These are phyloP conservation scores for Heteromurus nitidus DNA, from an alignment of 2,888 invertebrate genomes.

Conservation along the genomic window DNA sequence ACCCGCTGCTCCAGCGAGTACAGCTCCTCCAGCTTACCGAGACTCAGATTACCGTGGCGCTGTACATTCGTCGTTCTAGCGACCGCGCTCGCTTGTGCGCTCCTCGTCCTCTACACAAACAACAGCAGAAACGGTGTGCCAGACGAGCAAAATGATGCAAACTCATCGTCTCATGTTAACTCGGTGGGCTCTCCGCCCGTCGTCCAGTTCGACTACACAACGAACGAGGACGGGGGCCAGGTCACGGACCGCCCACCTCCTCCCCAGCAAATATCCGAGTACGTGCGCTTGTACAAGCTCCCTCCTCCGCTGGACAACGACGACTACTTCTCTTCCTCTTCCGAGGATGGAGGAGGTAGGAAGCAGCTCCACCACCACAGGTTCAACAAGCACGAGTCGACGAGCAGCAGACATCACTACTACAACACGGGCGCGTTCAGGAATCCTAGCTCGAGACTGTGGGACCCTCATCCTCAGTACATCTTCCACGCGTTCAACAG, in stretches of 20 bases:
- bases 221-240: background rate
- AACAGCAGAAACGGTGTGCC: too few relatives aligned
- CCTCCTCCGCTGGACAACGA: constrained; percentile 33
- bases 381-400: background rate
- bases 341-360: too few relatives aligned
- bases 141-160: too few relatives aligned
- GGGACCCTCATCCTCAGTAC: constrained; percentile 86
- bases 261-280: constrained; percentile 5
- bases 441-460: constrained; percentile 77
- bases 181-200: background rate
- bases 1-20: background rate
- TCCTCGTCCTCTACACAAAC: background rate
- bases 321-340: background rate
- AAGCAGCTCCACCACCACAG: background rate
- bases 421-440: constrained; percentile 69
- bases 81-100: background rate
- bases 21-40: background rate
- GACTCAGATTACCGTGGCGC: background rate
- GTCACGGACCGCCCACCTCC: background rate
- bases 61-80: background rate
- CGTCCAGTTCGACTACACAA: constrained; percentile 3
- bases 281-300: constrained; percentile 17
- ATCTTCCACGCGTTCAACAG: constrained; percentile 82
- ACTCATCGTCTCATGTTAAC: too few relatives aligned
- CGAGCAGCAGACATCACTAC: constrained; percentile 31